Base-by-base conservation (phyloP, 2,888 invertebrate species). In the Deladenus siricidicola region DNA sequence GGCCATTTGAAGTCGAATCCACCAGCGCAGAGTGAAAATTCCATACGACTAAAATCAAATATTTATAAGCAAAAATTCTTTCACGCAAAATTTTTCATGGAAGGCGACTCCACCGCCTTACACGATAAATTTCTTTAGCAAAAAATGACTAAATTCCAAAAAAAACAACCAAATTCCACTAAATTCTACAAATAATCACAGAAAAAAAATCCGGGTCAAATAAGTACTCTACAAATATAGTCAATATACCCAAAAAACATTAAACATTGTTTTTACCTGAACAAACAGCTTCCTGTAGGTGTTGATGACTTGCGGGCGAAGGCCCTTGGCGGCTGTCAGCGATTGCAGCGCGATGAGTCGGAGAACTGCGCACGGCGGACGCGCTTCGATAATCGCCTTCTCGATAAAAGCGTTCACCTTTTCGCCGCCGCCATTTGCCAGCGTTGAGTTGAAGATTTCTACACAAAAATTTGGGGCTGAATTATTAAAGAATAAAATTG, bases 391-490 rank as follows among this genome's bases (percentile, higher is more conserved):
- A 62, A 96, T 91, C 73, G 88, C 85, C 78, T 92, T 90, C 81
- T 96, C 96, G 63, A 98, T 90, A 78, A 87, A 90, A 0, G 88
- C 83, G 79, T 88, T 87, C 0, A 87, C 84, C 80, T 89, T 90
- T 73, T 96, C 96, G 14, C 6, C 1, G 53, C 29, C 30, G n/a
- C n/a, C n/a, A n/a, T n/a, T n/a, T n/a, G n/a, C n/a, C n/a, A n/a
- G n/a, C n/a, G n/a, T n/a, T n/a, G n/a, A n/a, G n/a, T n/a, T n/a
- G n/a, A n/a, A n/a, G n/a, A n/a, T n/a, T n/a, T n/a, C n/a, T n/a
- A n/a, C n/a, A n/a, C n/a, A n/a, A n/a, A n/a, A n/a, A n/a, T n/a
- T n/a, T n/a, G n/a, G n/a, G n/a, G n/a, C n/a, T n/a, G n/a, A n/a
- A n/a, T n/a, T n/a, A n/a, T n/a, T n/a, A n/a, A n/a, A n/a, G n/a